Evolutionary conservation across 2,113 vertebrate genomes (phyloP), one percentile per base, ranked within the genome.

Genomic region (Psittacula cyanocephala): DNA sequence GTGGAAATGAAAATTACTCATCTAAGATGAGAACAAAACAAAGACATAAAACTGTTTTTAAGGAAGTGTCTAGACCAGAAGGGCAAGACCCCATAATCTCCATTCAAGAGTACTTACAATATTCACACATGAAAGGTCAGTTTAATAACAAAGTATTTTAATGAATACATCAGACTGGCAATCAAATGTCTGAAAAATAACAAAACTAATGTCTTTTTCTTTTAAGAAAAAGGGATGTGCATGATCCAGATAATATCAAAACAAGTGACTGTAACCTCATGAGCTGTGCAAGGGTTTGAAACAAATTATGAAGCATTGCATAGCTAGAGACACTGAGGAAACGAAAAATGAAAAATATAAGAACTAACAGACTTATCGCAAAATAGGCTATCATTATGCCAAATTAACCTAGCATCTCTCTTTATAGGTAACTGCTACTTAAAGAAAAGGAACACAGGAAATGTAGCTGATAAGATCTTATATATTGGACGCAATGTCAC

Each of bases 1-100:
- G 50, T 78, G 72, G 76, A 83, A 91, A 88, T 81, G 27, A 84
- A 89, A 91, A 95, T 89, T 92, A 93, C 35, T 97, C 89, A 86
- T 86, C 55, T 43, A 68, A 78, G 55, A 91, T 60, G 52, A 91
- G 86, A 81, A 63, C 55, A 91, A 95, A 93, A 92, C 77, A 96
- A 91, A 95, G 80, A 75, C 52, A 84, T 84, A 81, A 89, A 92
- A 79, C 11, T 71, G 20, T 81, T 93, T 93, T 81, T 39, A 89
- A 89, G 65, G 44, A 84, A 78, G 23, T 37, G 65, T 81, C 86
- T 91, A 86, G 83, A 93, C 62, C 29, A 89, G 69, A 24, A 95
- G 62, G 47, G 69, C 7, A 4, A 91, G 62, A 92, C 33, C 27
- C 43, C 31, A 19, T 31, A 78, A 71, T 70, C 57, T 93, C 25